These are phyloP conservation scores for Pelecanus crispus DNA, from an alignment of 2,113 vertebrate genomes.

Conservation along the genomic window DNA sequence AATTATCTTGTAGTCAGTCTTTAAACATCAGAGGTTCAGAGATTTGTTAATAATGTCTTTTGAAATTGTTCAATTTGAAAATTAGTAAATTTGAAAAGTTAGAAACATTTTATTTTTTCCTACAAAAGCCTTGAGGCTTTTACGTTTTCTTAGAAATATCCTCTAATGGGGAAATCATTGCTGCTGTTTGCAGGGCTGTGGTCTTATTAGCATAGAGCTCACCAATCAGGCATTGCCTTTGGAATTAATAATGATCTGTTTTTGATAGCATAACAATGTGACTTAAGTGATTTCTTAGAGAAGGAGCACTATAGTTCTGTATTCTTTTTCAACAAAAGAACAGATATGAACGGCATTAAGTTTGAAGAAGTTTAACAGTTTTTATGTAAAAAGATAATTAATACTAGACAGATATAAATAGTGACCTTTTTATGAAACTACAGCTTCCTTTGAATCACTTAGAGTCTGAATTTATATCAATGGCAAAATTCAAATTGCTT, in stretches of 20 bases:
- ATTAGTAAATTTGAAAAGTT: background rate
- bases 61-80: background rate
- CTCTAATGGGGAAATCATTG: background rate
- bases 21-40: background rate
- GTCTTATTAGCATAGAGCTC: background rate
- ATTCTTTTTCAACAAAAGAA: background rate
- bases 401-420: background rate
- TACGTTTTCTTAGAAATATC: background rate
- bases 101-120: background rate
- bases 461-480: background rate
- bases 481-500: conserved; percentile 16
- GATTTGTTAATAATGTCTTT: background rate
- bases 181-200: background rate
- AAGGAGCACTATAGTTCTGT: background rate
- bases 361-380: background rate
- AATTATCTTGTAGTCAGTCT: background rate
- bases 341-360: background rate
- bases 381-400: conserved; percentile 7
- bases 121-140: background rate
- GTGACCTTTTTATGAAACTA: background rate
- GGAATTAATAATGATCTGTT: background rate
- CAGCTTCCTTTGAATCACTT: background rate
- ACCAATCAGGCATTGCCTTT: background rate
- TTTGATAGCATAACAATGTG: background rate
- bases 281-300: background rate